These are phyloP conservation scores for Calameuta idolon DNA, from an alignment of 2,888 invertebrate genomes.

Conservation along the genomic window DNA sequence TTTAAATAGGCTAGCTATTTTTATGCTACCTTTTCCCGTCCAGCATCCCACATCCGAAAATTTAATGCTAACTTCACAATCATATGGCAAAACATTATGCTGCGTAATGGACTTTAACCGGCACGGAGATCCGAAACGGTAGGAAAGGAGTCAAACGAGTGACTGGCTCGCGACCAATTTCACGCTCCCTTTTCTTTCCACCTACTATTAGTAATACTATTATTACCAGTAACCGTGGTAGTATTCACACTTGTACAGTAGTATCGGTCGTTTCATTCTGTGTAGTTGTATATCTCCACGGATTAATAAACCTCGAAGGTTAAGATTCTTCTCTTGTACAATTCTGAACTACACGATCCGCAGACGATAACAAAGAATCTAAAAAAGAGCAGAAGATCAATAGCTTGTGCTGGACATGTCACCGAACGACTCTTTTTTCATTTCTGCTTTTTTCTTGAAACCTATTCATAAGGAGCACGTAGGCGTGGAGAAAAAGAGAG, in stretches of 20 bases:
- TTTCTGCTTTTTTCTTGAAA: not conserved
- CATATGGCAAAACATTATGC: not conserved
- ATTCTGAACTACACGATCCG: not conserved
- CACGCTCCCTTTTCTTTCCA: conserved; percentile 37
- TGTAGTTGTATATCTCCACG: not conserved
- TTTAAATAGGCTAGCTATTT: too few species aligned
- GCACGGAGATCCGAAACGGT: conserved; percentile 25
- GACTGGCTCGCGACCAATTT: conserved; percentile 48
- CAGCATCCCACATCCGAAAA: too few species aligned
- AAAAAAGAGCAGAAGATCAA: not conserved
- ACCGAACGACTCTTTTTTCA: not conserved
- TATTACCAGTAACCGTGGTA: not conserved
- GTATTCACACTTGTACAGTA: not conserved
- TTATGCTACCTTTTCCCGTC: too few species aligned
- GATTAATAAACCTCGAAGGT: not conserved
- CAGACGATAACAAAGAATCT: not conserved
- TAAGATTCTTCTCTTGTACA: not conserved
- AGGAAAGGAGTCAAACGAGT: conserved; percentile 23
- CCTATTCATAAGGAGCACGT: conserved; percentile 11
- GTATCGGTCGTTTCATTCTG: not conserved
- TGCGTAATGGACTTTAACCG: conserved; percentile 16
- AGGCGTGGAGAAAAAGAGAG: conserved; percentile 5
- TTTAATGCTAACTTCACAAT: too few species aligned
- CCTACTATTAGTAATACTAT: conserved; percentile 11
- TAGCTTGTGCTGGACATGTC: not conserved